A percentile compares a stretch with the other conserved stretches of the same genome.
Conservation (phyloP, 2,888 invertebrate species). For the Dusona sp. region DNA sequence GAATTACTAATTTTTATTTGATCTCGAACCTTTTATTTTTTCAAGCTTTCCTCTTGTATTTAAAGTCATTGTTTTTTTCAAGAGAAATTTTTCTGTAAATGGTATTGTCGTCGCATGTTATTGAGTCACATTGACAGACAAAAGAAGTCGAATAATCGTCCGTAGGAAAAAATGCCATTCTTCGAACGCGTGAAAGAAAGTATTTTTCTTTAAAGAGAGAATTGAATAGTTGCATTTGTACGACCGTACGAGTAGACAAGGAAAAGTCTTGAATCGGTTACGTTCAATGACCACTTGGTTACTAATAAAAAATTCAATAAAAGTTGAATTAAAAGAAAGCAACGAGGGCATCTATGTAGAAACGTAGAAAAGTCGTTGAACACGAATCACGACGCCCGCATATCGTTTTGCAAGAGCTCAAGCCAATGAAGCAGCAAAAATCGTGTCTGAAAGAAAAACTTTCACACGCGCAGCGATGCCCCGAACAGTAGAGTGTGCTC, state of each 20-base stretch:
- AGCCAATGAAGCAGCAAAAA: constrained; percentile 30
- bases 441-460: neutral
- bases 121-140: neutral
- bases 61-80: neutral
- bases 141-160: neutral
- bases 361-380: constrained; percentile 15
- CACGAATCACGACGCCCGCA: neutral
- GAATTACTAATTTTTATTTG: neutral
- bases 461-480: neutral
- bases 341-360: neutral
- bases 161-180: neutral
- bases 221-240: neutral
- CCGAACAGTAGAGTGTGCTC: neutral
- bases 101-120: neutral
- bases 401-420: constrained; percentile 13
- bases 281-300: neutral
- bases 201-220: neutral
- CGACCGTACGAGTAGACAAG: neutral
- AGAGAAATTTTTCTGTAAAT: neutral
- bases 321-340: neutral
- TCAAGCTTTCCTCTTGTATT: neutral
- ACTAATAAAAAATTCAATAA: neutral
- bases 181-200: neutral
- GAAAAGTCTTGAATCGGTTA: neutral
- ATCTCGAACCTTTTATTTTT: neutral